Base-by-base conservation (phyloP, 2,113 vertebrate species). In the Amphiprion percula region DNA sequence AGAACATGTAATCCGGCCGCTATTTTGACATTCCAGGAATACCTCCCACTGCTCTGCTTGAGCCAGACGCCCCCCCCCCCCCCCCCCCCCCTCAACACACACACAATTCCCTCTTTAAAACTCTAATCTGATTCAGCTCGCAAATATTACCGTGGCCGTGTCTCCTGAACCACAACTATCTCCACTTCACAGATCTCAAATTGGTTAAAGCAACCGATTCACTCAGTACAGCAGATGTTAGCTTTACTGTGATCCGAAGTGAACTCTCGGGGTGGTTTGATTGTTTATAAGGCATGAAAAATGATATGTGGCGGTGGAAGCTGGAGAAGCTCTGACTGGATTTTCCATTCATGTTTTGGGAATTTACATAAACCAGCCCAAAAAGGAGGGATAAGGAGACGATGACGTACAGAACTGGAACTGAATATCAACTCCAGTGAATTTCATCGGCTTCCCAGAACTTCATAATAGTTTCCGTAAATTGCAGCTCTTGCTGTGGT, bases 11-110 rank as follows among this genome's bases (percentile, higher is more conserved):
- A 84, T 85, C 84, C 80, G 88, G 54, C 90, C 7, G 28, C 80
- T 84, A 58, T 79, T 71, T 87, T 77, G 0, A 68, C 88, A 93
- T 92, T 91, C 79, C 79, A 53, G 46, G 17, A 88, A 89, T 90
- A 28, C 39, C 75, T 86, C 64, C 61, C 33, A 21, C 54, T 28
- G 23, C 59, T 77, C 11, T 54, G 30, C 39, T 26, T 53, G 6
- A 11, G 47, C 8, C 10, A 26, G 54, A 37, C 72, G 50, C 28
- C 5, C 21, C 7, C 24, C 21, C 7, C 24, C 21, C 7, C 24
- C 21, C 7, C 24, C 21, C 7, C 24, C n/a, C n/a, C 21, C 7
- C 24, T 10, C 14, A 19, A 1, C 62, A 70, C 64, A 74, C 33
- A 68, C n/a, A 52, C 23, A 39, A 23, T 55, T 14, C 30, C 30